Base-by-base conservation (phyloP, 2,113 vertebrate species). In the Tricholaema leucomelas region DNA sequence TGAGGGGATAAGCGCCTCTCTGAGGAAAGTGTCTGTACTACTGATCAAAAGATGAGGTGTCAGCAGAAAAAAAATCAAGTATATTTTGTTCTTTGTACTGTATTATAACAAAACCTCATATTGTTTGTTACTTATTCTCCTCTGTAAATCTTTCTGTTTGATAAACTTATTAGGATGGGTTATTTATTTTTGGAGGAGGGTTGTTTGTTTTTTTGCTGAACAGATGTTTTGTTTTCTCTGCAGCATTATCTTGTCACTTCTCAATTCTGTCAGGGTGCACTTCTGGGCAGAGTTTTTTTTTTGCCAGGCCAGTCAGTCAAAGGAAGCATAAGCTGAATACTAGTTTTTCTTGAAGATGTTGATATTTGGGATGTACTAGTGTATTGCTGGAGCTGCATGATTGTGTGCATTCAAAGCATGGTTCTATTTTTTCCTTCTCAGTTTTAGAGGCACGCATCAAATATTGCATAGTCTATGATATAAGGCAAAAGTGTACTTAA, bases 281-380 rank as follows among this genome's bases (percentile, higher is more conserved):
- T 35, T 6, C 13, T 54, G 13, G 27, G 15, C 15, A 72, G 23
- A 88, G 10, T 20, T 76, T 48, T 50, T 48, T 50, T 48, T 87
- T 63, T 66, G 4, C 56, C 36, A 83, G 28, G 21, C 10, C 19
- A 77, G 21, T 46, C 13, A 56, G 66, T 46, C 5, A 79, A 85
- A 66, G 46, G 19, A 5, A 1, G 0, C 5, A 28, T n/a, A 42
- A 71, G 4, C 4, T 25, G 30, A 87, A 66, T 42, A 46, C 0
- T 1, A 70, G 3, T 40, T 87, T 78, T 19, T 42, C 28, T 71
- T n/a, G 4, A 74, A 91, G 73, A 46, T 50, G 31, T 2, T 38
- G 12, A 6, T 65, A 36, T 77, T 89, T 65, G 5, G 25, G 8
- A 50, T 50, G 23, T 78, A 15, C 8, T 20, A 44, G 40, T 48